Evolutionary conservation across 2,113 vertebrate species (phyloP), one percentile per base, ranked within the genome.

Genomic region (Zosterops japonicus): DNA sequence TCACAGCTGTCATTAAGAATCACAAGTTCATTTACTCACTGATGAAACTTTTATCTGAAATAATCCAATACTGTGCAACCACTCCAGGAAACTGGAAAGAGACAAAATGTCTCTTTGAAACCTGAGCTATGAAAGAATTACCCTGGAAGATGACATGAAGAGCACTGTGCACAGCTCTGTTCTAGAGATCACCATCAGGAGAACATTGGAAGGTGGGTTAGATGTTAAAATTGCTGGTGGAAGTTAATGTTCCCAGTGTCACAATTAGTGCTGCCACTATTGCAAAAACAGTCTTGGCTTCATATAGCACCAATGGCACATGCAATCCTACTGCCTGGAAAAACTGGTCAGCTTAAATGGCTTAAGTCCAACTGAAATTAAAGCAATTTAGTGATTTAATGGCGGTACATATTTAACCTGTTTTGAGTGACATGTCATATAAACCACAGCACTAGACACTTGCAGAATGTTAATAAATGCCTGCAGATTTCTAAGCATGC

Each of bases 1-100:
- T 90, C 70, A 79, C 57, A 94, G 85, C 79, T 94, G 95, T 83
- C 88, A 57, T 93, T 76, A 88, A 49, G 78, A 88, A 83, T 75
- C 87, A 90, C 75, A 72, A 92, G 70, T 86, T 94, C 75, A 92
- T 91, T 95, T 90, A 72, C 49, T 79, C 49, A 89, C 49, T 50
- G 36, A 63, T 46, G 79, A 69, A 95, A 83, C 41, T 83, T 89
- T 71, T 64, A 27, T 52, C 55, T 56, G 57, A 90, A 96, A 90
- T 61, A 93, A 92, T 50, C 28, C 49, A 35, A 57, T 49, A 23
- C 31, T 1, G 1, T 47, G 41, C 50, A 84, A 67, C 56, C 3
- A 6, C 71, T 91, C 31, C 56, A 92, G 60, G 68, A 46, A 74
- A 70, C 19, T 47, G 44, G 35, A 83, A 90, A 71, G 59, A 33